Conservation (phyloP, 2,888 invertebrate genomes). For the Xestobium rufovillosum region DNA sequence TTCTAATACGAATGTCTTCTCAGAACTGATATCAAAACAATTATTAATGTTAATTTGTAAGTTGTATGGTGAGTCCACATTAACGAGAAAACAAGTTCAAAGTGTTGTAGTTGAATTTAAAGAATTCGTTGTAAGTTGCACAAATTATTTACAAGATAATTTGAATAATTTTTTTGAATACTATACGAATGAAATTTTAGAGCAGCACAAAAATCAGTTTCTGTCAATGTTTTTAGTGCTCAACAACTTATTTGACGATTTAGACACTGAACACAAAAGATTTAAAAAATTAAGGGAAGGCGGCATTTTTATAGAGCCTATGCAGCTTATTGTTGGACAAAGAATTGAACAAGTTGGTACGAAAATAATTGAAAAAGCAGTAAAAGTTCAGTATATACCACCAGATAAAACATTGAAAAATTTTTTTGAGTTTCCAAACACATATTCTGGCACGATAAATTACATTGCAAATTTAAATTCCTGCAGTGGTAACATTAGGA, state of each 20-base stretch:
- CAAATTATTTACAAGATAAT: no score
- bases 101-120: slow-evolving; percentile 13
- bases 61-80: slow-evolving; percentile 10
- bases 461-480: slow-evolving; percentile 12
- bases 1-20: no score
- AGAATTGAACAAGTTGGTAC: no score
- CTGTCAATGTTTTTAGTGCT: slow-evolving; percentile 10
- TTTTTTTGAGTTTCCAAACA: slow-evolving; percentile 15
- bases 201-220: no score
- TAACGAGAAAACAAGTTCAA: slow-evolving; percentile 16
- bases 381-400: slow-evolving; percentile 14
- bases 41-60: no score
- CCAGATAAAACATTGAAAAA: slow-evolving; percentile 9
- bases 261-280: slow-evolving; percentile 13
- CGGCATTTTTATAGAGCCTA: slow-evolving; percentile 6
- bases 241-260: slow-evolving; percentile 13
- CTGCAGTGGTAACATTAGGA: slow-evolving; percentile 8
- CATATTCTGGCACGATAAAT: slow-evolving; percentile 11
- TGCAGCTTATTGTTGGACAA: slow-evolving; percentile 7
- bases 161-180: no score
- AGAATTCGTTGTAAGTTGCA: slow-evolving; percentile 12
- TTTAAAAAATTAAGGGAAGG: slow-evolving; percentile 15
- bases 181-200: no score
- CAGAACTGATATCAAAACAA: no score
- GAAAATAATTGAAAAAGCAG: slow-evolving; percentile 5